Conservation (phyloP, 2,888 invertebrate genomes). For the Mesopsocus fuscifrons region DNA sequence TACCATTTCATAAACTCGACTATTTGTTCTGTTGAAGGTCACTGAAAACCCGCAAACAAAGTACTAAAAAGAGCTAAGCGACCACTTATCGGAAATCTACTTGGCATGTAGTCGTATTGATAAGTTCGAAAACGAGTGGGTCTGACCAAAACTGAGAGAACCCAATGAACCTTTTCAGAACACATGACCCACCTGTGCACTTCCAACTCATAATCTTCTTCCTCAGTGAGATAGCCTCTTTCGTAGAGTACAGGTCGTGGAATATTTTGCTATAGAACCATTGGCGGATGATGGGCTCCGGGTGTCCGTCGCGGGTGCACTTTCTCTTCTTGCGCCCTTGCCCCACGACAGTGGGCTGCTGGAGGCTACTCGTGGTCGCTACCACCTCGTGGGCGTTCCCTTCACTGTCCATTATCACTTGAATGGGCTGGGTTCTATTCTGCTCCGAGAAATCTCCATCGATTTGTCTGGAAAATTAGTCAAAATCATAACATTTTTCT, state of each 20-base stretch:
- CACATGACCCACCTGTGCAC: neutral
- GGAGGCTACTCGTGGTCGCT: neutral
- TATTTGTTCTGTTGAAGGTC: no score
- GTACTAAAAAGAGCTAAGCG: neutral
- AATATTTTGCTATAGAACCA: slow-evolving; percentile 37
- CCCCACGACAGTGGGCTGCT: slow-evolving; percentile 1
- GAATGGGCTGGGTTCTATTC: neutral
- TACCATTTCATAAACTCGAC: no score
- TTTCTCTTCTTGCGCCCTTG: slow-evolving; percentile 21
- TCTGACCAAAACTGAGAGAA: no score
- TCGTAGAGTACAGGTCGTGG: slow-evolving; percentile 24
- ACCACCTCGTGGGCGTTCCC: neutral
- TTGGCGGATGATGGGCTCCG: slow-evolving; percentile 26
- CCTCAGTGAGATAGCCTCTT: slow-evolving; percentile 6
- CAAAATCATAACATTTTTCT: no score
- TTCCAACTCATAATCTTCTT: slow-evolving; percentile 8
- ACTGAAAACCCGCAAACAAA: neutral
- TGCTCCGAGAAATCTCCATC: slow-evolving; percentile 15
- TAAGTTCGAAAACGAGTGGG: no score
- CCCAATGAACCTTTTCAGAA: no score
- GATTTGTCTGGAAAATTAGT: slow-evolving; percentile 7
- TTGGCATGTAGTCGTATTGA: no score
- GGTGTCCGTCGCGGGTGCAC: slow-evolving; percentile 29
- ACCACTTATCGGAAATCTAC: no score
- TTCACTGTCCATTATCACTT: neutral